Evolutionary conservation across 2,113 vertebrate genomes (phyloP).

Genomic region (Chlorocebus sabaeus): DNA sequence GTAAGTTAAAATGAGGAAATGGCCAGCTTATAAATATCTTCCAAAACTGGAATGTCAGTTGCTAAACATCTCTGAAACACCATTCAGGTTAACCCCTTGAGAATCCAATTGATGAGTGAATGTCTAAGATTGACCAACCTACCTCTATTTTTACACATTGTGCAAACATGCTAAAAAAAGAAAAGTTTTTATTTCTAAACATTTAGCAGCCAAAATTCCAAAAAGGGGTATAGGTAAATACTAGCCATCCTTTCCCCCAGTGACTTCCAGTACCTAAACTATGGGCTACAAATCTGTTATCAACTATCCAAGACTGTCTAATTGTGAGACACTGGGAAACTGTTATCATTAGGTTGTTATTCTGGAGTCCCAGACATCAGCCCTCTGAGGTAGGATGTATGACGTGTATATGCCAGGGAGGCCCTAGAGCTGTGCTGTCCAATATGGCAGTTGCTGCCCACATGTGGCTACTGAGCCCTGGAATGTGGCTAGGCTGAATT

Average conservation of each 20-base stretch:
- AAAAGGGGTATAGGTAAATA: not conserved
- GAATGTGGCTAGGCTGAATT: accelerated
- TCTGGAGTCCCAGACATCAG: accelerated
- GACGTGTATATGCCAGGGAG: accelerated
- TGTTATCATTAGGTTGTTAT: accelerated
- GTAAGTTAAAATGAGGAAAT: not conserved
- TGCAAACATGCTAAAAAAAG: too few relatives aligned
- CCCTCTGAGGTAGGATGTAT: not conserved
- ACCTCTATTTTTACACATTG: not conserved
- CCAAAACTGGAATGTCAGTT: accelerated
- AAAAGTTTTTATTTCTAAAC: not conserved
- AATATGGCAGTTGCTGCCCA: accelerated
- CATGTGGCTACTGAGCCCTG: accelerated
- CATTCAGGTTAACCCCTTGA: too few relatives aligned
- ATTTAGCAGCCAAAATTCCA: not conserved
- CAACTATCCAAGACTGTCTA: not conserved
- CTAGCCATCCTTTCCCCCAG: too few relatives aligned
- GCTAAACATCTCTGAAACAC: too few relatives aligned
- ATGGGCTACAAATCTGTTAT: not conserved
- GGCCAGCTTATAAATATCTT: not conserved
- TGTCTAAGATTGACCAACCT: accelerated
- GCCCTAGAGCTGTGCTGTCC: not conserved
- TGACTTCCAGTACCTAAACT: not conserved
- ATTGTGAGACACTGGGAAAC: not conserved
- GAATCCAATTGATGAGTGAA: accelerated